Conservation (phyloP, 2,797 vertebrate species). For the Xyrichtys novacula region DNA sequence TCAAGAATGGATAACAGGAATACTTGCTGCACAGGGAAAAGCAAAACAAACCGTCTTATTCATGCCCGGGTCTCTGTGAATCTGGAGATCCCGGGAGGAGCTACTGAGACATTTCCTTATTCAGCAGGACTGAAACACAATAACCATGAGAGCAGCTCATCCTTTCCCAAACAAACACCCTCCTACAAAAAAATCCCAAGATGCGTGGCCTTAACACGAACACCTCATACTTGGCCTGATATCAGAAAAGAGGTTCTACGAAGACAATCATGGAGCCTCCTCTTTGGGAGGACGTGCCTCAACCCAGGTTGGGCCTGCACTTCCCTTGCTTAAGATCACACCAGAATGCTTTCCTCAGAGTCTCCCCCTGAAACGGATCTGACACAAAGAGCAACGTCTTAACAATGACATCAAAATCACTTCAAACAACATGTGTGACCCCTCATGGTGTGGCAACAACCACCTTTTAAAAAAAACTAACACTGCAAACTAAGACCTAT, state of each 20-base stretch:
- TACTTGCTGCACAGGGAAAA: neutral
- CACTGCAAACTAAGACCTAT: neutral
- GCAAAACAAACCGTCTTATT: conserved; percentile 8
- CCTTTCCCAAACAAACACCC: conserved; percentile 56
- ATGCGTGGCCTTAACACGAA: conserved; percentile 53
- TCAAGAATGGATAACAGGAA: neutral
- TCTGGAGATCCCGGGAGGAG: conserved; percentile 1
- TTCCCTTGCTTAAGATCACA: conserved; percentile 20
- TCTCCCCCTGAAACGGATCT: no score
- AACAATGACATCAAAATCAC: no score
- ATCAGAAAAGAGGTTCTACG: conserved; percentile 73
- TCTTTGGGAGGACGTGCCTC: conserved; percentile 49
- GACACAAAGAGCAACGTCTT: neutral
- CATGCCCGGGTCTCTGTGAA: neutral
- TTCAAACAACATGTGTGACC: no score
- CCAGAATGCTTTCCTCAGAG: conserved; percentile 4
- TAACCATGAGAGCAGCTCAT: conserved; percentile 38
- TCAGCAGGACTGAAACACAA: conserved; percentile 48
- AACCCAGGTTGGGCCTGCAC: conserved; percentile 30
- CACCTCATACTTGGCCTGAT: conserved; percentile 80
- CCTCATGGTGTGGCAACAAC: neutral
- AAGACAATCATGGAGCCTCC: no score
- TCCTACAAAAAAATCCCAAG: conserved; percentile 59
- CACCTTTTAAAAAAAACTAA: neutral
- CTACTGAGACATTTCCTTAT: conserved; percentile 33